These are phyloP conservation scores for Leptocoma aspasia DNA, from an alignment of 2,113 vertebrate species.

Conservation along the genomic window DNA sequence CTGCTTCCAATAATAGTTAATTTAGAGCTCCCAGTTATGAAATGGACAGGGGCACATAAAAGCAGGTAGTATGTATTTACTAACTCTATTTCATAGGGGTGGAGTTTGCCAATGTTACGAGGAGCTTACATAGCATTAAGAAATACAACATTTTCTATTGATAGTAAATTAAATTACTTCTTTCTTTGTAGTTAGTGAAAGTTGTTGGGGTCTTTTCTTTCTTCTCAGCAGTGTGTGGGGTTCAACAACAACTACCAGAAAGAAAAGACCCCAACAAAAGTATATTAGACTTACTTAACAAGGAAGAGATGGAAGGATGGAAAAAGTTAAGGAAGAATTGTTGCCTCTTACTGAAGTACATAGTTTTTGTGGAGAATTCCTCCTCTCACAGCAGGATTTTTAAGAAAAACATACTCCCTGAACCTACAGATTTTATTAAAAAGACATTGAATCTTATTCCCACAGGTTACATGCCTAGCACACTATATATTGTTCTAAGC, in stretches of 20 bases:
- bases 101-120: not conserved
- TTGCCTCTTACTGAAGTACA: not conserved
- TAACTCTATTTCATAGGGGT: accelerated
- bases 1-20: not conserved
- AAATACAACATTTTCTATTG: not conserved
- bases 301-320: not conserved
- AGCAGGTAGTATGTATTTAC: not conserved
- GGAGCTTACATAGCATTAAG: not conserved
- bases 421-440: not conserved
- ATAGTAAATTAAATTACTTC: not conserved
- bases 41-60: not conserved
- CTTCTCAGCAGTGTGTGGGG: too few relatives aligned
- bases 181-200: not conserved
- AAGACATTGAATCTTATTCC: not conserved
- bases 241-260: too few relatives aligned
- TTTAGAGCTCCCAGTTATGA: not conserved
- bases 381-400: not conserved
- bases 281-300: not conserved
- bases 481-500: not conserved
- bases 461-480: not conserved
- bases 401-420: not conserved
- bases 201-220: too few relatives aligned
- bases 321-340: not conserved
- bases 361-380: not conserved
- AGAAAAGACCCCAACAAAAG: too few relatives aligned